Evolutionary conservation across 2,113 vertebrate species (phyloP).

Genomic region (Chelonoidis abingdonii): DNA sequence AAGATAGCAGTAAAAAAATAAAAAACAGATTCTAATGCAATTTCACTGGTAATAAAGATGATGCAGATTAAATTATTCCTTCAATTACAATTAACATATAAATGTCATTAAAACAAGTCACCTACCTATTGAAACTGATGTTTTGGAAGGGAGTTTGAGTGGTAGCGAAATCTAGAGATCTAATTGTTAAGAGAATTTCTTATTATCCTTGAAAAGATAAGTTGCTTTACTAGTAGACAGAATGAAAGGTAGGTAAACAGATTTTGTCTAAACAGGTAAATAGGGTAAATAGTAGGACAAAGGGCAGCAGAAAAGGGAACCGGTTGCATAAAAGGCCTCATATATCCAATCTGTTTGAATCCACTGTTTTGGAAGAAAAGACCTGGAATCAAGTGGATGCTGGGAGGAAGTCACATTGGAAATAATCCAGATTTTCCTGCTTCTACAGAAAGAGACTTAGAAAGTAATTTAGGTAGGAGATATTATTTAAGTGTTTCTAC

Average conservation of each 20-base stretch:
- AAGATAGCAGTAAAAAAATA: background rate
- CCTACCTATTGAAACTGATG: background rate
- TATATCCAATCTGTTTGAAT: background rate
- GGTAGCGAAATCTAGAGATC: background rate
- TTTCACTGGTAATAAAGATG: background rate
- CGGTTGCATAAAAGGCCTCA: background rate
- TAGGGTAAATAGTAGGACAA: background rate
- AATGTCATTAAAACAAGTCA: background rate
- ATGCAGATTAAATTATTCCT: background rate
- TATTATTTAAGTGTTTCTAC: background rate
- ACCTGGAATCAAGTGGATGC: background rate
- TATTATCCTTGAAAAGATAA: background rate
- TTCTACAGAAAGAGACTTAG: background rate
- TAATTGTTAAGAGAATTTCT: background rate
- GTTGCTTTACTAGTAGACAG: background rate
- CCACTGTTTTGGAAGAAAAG: background rate
- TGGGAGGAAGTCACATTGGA: background rate
- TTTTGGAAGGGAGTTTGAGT: background rate
- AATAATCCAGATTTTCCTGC: fast-evolving
- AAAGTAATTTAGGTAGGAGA: background rate
- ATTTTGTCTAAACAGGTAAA: background rate
- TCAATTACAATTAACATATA: background rate
- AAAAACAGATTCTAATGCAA: background rate
- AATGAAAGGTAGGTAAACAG: background rate
- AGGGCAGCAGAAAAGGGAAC: background rate